These are phyloP conservation scores for Silurus glanis DNA, from an alignment of 2,113 vertebrate species.

Conservation along the genomic window DNA sequence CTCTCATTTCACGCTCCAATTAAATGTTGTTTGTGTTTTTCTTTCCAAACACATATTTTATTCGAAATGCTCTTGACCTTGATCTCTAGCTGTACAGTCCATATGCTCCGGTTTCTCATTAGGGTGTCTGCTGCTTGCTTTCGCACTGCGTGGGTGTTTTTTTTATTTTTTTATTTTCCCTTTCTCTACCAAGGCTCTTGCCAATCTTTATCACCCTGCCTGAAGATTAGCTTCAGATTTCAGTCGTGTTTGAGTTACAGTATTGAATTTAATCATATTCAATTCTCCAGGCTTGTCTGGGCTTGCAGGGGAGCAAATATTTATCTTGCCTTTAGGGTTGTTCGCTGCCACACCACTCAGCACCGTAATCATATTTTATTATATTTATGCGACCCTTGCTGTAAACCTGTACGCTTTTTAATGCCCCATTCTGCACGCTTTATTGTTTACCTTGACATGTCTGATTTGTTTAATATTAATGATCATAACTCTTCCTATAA, in stretches of 20 bases:
- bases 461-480: constrained; percentile 4
- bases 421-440: background rate
- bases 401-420: constrained; percentile 6
- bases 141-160: constrained; percentile 22
- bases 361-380: background rate
- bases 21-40: background rate
- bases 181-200: background rate
- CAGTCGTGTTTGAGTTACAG: constrained; percentile 17
- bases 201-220: constrained; percentile 10
- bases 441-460: background rate
- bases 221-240: constrained; percentile 34
- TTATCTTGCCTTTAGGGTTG: constrained; percentile 16
- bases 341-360: background rate
- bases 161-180: background rate
- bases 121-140: background rate
- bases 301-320: constrained; percentile 36
- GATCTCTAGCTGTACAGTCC: background rate
- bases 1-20: background rate
- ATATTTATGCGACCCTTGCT: background rate
- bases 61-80: background rate
- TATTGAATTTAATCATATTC: constrained; percentile 20
- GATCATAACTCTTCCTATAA: background rate
- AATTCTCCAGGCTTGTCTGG: constrained; percentile 37
- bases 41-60: background rate
- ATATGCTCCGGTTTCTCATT: background rate